Evolutionary conservation across 1,140 invertebrate genomes (phyloP).

Genomic region (Varroa destructor): DNA sequence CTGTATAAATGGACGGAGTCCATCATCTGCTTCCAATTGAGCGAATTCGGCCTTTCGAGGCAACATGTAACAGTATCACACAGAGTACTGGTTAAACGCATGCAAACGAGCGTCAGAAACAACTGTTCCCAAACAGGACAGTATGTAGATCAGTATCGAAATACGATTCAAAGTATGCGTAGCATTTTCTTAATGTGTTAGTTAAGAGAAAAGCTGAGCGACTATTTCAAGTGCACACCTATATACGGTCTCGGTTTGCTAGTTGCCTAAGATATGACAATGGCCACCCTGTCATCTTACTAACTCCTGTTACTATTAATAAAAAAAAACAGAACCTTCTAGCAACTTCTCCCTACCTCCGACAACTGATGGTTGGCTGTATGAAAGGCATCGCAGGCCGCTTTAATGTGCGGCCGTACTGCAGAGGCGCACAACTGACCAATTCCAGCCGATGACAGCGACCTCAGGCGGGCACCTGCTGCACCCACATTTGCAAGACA

Average conservation of each 20-base stretch:
- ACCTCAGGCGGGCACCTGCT: slow-evolving; percentile 58
- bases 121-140: neutral
- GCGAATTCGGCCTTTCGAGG: slow-evolving; percentile 59
- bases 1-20: slow-evolving; percentile 59
- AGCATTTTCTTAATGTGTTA: no score
- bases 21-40: slow-evolving; percentile 72
- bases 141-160: neutral
- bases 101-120: neutral
- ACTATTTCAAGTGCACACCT: no score
- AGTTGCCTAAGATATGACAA: no score
- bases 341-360: slow-evolving; percentile 50
- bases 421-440: slow-evolving; percentile 64
- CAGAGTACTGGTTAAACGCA: slow-evolving; percentile 33
- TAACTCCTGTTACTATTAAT: neutral
- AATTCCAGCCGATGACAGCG: slow-evolving; percentile 67
- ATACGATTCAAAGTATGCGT: no score
- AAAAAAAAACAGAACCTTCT: slow-evolving; percentile 29
- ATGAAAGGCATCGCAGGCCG: slow-evolving; percentile 68
- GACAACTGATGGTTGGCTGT: slow-evolving; percentile 62
- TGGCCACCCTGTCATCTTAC: no score
- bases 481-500: slow-evolving; percentile 56
- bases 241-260: no score
- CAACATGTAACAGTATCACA: slow-evolving; percentile 31
- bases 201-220: no score
- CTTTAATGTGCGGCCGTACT: slow-evolving; percentile 70